These are phyloP conservation scores for Otolemur crassicaudatus DNA, from an alignment of 2,797 vertebrate genomes.

Conservation along the genomic window DNA sequence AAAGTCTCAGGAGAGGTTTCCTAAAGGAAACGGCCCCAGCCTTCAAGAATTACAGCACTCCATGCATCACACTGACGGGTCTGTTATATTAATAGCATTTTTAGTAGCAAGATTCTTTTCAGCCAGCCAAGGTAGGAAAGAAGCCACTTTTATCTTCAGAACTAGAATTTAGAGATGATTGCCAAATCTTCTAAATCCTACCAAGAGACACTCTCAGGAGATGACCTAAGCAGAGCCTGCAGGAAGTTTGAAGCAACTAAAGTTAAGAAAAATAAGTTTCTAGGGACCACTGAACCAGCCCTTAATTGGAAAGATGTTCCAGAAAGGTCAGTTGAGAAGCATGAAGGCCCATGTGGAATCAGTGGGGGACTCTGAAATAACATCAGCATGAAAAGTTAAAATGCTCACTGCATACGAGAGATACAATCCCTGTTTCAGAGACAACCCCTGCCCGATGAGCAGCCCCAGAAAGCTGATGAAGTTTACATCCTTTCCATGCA, in stretches of 20 bases:
- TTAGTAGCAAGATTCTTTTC: slow-evolving; percentile 62
- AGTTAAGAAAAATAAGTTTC: neutral
- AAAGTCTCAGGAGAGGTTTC: slow-evolving; percentile 65
- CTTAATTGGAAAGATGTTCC: neutral
- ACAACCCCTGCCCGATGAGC: neutral
- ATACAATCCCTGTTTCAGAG: neutral
- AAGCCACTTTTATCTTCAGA: slow-evolving; percentile 63
- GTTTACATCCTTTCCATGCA: neutral
- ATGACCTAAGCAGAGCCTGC: neutral
- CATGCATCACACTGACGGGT: neutral
- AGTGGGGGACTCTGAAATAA: neutral
- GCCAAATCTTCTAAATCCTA: slow-evolving; percentile 58
- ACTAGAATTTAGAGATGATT: slow-evolving; percentile 7
- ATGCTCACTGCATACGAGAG: neutral
- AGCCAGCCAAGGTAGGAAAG: slow-evolving; percentile 61
- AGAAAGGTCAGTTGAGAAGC: neutral
- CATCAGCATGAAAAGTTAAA: neutral
- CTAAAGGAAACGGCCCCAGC: slow-evolving; percentile 57
- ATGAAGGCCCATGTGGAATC: neutral
- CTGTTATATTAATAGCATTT: slow-evolving; percentile 37
- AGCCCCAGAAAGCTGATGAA: neutral
- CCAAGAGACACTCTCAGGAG: neutral
- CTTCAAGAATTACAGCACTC: neutral
- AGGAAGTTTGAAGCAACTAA: neutral
- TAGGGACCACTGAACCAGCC: neutral